Evolutionary conservation across 2,797 vertebrate species (phyloP).

Genomic region (Antrozous pallidus): DNA sequence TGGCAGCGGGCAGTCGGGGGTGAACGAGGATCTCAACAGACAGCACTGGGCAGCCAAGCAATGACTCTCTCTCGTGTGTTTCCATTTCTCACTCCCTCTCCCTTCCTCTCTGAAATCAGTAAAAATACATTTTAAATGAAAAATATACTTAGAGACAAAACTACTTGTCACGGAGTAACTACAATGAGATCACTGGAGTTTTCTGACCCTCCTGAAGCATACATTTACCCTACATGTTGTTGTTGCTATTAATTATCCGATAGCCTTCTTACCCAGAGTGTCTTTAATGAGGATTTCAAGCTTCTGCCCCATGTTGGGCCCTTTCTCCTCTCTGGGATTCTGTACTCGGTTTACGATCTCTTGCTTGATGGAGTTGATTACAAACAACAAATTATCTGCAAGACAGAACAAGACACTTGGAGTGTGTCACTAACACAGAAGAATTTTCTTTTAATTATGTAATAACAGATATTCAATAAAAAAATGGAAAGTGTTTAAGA

Average conservation of each 20-base stretch:
- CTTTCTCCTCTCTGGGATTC: slow-evolving; percentile 90
- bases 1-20: neutral
- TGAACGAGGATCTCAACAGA: neutral
- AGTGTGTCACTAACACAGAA: slow-evolving; percentile 28
- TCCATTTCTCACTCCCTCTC: too few species aligned
- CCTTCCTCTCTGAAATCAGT: too few species aligned
- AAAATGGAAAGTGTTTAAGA: slow-evolving; percentile 19
- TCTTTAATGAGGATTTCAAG: slow-evolving; percentile 95
- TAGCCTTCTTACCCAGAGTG: slow-evolving; percentile 90
- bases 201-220: neutral
- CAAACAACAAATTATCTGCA: slow-evolving; percentile 96
- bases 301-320: slow-evolving; percentile 93
- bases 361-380: slow-evolving; percentile 99
- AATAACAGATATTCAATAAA: slow-evolving; percentile 22
- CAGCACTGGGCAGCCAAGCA: neutral
- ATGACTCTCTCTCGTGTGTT: too few species aligned
- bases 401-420: slow-evolving; percentile 61
- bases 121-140: too few species aligned
- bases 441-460: slow-evolving; percentile 18
- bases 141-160: neutral
- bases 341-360: slow-evolving; percentile 96
- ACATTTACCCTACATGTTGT: neutral
- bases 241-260: slow-evolving; percentile 1
- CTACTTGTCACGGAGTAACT: neutral
- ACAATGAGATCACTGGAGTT: neutral